Base-by-base conservation (phyloP, 1,140 invertebrate genomes). In the Aphidius ervi region DNA sequence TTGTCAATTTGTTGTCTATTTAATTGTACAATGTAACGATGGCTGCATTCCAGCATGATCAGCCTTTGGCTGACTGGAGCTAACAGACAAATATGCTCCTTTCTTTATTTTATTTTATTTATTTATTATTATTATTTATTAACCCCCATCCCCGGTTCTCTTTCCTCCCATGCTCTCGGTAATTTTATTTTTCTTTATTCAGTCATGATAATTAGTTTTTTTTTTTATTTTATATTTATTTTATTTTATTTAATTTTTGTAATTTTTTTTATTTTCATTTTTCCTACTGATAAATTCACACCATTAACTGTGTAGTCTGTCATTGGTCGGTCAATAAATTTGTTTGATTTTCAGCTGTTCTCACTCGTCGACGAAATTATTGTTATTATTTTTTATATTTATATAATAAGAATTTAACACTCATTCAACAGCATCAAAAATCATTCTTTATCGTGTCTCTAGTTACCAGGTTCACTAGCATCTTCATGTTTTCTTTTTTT, bases 401-500 rank as follows among this genome's bases (percentile, higher is more conserved):
- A 74, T 62, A 61, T 77, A 78, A 63, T 72, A 77, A 31, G 23
- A 31, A 77, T 75, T 78, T 76, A 75, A 78, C 71, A 78, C 67
- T 78, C 71, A 75, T 74, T 74, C 69, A 74, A 76, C 71, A 74
- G 70, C 61, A 68, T 63, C 68, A 65, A 72, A 74, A 72, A 67
- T 46, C 65, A 65, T 31, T 31, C 23, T 61, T 46, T 54, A 41
- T 40, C 5, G 48, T 58, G 63, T 56, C 73, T 75, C 68, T 78
- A 77, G 69, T 80, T 80, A 55, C 70, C 75, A 54, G 73, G 67
- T 61, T 77, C 78, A 39, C 69, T 81, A 43, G 74, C 81, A 23
- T 85, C 84, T 68, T 88, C 87, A 69, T 85, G 82, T 83, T 89
- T 89, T 83, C 87, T 84, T 71, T 88, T 89, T 73, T 87, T 88